Evolutionary conservation across 2,113 vertebrate species (phyloP).

Genomic region (Plestiodon gilberti): DNA sequence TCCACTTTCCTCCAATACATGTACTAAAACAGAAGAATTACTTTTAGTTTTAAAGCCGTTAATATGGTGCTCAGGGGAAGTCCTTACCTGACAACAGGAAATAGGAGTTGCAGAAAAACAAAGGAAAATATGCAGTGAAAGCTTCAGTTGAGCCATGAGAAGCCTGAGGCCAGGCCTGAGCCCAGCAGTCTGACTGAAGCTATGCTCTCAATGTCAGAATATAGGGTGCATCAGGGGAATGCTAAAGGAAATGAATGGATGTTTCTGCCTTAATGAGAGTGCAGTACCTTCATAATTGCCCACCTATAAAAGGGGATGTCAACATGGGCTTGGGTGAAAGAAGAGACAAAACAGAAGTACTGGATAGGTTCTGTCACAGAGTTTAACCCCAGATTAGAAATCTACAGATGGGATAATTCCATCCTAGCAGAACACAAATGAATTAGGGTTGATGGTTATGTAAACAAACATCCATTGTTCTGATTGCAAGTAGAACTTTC

Average conservation of each 20-base stretch:
- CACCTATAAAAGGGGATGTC: background rate
- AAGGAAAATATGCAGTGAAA: background rate
- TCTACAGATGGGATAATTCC: background rate
- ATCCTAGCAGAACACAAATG: background rate
- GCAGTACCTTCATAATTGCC: background rate
- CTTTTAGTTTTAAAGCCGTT: background rate
- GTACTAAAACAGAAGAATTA: conserved; percentile 82
- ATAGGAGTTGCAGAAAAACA: background rate
- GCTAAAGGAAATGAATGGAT: background rate
- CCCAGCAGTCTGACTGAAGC: background rate
- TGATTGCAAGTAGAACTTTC: background rate
- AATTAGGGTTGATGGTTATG: background rate
- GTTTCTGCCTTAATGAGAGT: background rate
- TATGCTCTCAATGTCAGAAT: background rate
- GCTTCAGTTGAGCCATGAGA: background rate
- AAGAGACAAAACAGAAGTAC: background rate
- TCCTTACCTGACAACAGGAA: background rate
- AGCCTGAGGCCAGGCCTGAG: background rate
- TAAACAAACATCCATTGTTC: background rate
- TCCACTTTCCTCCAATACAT: conserved; percentile 89
- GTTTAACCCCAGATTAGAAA: background rate
- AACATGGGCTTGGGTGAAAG: background rate
- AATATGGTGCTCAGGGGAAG: background rate
- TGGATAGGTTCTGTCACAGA: background rate
- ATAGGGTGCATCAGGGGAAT: background rate